Conservation (phyloP, 2,888 invertebrate genomes). For the Saturnia pavonia region DNA sequence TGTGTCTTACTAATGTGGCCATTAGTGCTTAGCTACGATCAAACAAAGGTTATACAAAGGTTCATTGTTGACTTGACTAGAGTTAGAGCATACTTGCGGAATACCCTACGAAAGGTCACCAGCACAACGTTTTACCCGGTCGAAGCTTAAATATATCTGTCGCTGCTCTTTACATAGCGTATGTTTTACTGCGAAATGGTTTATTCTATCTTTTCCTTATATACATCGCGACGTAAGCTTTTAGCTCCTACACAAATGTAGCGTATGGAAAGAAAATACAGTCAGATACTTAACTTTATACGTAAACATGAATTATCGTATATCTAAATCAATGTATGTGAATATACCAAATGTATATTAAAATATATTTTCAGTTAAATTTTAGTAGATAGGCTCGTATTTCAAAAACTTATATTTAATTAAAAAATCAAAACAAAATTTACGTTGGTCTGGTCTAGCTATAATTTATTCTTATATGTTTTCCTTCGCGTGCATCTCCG, state of each 20-base stretch:
- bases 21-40: constrained; percentile 9
- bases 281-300: neutral
- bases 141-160: constrained; percentile 1
- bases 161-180: neutral
- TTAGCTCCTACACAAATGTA: constrained; percentile 2
- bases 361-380: neutral
- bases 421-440: neutral
- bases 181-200: constrained; percentile 1
- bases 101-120: neutral
- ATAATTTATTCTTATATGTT: neutral
- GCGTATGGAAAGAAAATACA: neutral
- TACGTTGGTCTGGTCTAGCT: neutral
- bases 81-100: constrained; percentile 5
- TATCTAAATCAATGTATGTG: neutral
- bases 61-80: constrained; percentile 2
- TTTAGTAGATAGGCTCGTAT: neutral
- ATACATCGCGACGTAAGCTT: neutral
- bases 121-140: neutral
- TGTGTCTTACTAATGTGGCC: neutral
- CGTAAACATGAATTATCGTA: neutral
- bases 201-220: constrained; percentile 6
- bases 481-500: no score
- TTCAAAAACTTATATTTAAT: neutral
- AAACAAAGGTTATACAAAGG: constrained; percentile 4
- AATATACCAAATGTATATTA: no score